Conservation (phyloP, 92 coral and sea anemone species). For the Muricea muricata region DNA sequence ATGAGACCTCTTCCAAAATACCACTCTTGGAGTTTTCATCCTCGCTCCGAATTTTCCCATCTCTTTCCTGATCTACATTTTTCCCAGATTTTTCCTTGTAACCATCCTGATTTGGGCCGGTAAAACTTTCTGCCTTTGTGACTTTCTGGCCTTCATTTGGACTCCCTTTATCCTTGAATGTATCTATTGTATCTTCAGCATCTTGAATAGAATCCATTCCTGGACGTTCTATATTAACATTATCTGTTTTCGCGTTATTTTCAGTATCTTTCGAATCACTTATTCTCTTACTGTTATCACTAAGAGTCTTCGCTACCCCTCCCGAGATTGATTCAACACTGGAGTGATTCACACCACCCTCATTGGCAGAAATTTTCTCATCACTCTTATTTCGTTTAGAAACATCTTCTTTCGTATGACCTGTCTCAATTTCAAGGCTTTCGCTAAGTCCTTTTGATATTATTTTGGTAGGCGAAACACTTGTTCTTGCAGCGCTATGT, state of each 20-base stretch:
- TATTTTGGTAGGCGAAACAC: neutral
- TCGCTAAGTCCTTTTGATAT: neutral
- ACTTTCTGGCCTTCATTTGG: neutral
- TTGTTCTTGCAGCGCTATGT: neutral
- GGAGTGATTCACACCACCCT: neutral
- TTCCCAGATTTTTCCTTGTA: neutral
- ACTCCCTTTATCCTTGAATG: neutral
- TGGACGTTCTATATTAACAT: neutral
- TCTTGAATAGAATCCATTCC: neutral
- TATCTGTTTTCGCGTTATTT: neutral
- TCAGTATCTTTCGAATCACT: neutral
- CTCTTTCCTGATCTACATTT: neutral
- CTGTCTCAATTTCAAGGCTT: neutral
- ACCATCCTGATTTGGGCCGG: neutral
- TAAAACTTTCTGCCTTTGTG: neutral
- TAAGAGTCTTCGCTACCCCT: neutral
- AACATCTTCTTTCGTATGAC: neutral
- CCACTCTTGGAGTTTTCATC: conserved; percentile 29
- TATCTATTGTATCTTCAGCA: neutral
- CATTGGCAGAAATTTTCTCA: neutral
- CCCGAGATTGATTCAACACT: neutral
- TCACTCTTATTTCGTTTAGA: neutral
- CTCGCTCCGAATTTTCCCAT: neutral
- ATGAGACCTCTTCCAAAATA: conserved; percentile 28
- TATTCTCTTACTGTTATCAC: neutral